phyloP scores from a whole-genome alignment of 2,113 vertebrate genomes.

The Pterophyllum scalare region DNA sequence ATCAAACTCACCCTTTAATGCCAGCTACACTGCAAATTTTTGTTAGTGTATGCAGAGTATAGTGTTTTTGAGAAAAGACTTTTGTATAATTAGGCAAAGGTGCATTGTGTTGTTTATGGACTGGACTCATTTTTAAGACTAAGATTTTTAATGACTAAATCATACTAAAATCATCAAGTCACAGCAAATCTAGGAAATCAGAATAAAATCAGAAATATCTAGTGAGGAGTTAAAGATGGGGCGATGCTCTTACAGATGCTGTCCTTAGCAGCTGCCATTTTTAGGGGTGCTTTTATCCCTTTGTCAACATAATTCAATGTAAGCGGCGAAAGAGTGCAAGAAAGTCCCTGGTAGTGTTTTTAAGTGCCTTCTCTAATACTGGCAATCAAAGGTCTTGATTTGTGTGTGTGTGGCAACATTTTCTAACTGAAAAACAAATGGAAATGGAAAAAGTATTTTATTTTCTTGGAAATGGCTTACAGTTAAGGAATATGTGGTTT shows the following conservation, averaged over 20 bases:
- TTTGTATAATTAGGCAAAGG: background rate
- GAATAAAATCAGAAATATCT: background rate
- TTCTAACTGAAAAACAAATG: background rate
- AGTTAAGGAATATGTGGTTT: background rate
- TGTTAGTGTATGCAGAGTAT: background rate
- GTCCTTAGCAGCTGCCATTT: background rate
- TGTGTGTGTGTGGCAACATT: fast-evolving
- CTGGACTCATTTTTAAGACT: background rate
- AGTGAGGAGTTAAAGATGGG: background rate
- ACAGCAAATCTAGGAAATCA: background rate
- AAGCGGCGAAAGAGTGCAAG: background rate
- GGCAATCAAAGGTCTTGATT: background rate
- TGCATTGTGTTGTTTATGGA: background rate
- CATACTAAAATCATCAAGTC: background rate
- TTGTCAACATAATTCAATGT: background rate
- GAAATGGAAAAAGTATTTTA: background rate
- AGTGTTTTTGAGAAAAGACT: background rate
- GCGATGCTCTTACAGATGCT: background rate
- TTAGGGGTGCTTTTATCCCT: background rate
- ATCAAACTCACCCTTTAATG: background rate
- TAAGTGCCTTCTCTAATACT: background rate
- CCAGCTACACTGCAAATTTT: background rate
- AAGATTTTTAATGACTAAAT: background rate
- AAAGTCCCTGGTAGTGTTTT: background rate
- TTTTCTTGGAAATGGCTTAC: background rate